Conservation (phyloP, 1,140 invertebrate genomes). For the Hycleus cichorii region DNA sequence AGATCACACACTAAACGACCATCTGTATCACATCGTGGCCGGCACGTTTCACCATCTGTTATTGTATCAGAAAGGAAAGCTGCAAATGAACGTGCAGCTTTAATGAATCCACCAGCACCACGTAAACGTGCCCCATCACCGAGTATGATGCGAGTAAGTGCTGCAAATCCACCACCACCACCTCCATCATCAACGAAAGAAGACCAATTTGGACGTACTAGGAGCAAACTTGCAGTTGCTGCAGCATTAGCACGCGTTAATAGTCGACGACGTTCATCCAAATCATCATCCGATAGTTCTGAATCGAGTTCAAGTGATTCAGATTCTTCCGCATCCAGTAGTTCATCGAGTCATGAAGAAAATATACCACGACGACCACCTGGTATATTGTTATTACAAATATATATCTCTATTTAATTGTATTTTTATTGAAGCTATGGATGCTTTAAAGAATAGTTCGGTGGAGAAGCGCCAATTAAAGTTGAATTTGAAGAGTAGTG, state of each 20-base stretch:
- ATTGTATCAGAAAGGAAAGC: conserved; percentile 53
- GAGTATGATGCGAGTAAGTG: conserved; percentile 42
- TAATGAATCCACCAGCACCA: conserved; percentile 64
- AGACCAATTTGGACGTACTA: conserved; percentile 27
- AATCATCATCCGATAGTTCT: conserved; percentile 44
- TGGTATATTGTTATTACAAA: conserved; percentile 15
- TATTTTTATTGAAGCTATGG: conserved; percentile 42
- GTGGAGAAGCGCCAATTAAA: conserved; percentile 63
- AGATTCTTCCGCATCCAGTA: conserved; percentile 40
- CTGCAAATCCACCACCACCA: conserved; percentile 40
- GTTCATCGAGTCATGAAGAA: conserved; percentile 40
- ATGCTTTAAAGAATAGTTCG: conserved; percentile 42
- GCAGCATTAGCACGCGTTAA: conserved; percentile 37
- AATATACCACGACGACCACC: conserved; percentile 36
- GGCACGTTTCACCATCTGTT: conserved; percentile 48
- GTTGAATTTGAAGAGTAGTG: conserved; percentile 52
- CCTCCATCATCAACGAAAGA: conserved; percentile 15
- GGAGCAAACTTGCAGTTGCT: conserved; percentile 34
- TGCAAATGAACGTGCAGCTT: conserved; percentile 51
- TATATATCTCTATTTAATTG: not conserved
- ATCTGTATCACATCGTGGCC: conserved; percentile 15
- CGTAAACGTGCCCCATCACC: conserved; percentile 44
- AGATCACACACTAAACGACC: conserved; percentile 43
- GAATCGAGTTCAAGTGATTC: conserved; percentile 45
- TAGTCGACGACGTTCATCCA: conserved; percentile 37